Conservation (phyloP, 2,888 invertebrate species). For the Orthosia cruda region DNA sequence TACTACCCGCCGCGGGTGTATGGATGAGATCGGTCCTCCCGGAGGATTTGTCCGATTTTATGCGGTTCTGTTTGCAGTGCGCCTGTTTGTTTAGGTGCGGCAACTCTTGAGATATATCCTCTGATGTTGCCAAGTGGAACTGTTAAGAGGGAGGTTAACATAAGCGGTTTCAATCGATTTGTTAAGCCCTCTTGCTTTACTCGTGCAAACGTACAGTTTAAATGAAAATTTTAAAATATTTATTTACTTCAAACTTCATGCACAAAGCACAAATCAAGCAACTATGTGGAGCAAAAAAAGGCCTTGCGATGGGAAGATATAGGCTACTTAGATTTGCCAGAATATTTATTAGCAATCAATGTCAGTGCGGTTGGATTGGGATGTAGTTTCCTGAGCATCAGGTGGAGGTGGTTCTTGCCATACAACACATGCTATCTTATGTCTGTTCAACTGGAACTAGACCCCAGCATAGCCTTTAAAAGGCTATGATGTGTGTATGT, state of each 20-base stretch:
- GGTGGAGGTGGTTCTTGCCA: background rate
- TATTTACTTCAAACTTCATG: too few species aligned
- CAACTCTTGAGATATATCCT: slow-evolving; percentile 34
- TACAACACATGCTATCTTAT: background rate
- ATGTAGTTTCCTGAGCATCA: background rate
- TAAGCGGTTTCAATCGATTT: slow-evolving; percentile 37
- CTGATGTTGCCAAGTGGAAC: slow-evolving; percentile 1
- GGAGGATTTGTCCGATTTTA: slow-evolving; percentile 30
- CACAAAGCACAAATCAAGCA: too few species aligned
- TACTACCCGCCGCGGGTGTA: slow-evolving; percentile 6
- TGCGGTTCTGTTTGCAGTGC: slow-evolving; percentile 37
- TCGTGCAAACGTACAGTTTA: background rate
- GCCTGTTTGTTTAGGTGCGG: slow-evolving; percentile 41
- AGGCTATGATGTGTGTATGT: background rate
- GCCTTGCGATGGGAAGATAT: too few species aligned
- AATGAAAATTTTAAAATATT: background rate
- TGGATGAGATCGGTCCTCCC: slow-evolving; percentile 33
- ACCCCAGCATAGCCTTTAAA: too few species aligned
- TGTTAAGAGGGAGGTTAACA: slow-evolving; percentile 21
- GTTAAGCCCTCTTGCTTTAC: background rate
- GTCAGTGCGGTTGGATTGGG: background rate
- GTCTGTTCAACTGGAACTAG: background rate
- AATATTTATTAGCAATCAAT: background rate
- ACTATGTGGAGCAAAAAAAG: too few species aligned
- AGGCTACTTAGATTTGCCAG: too few species aligned